Evolutionary conservation across 1,140 invertebrate species (phyloP).

Genomic region (Panagrolaimus sp.): DNA sequence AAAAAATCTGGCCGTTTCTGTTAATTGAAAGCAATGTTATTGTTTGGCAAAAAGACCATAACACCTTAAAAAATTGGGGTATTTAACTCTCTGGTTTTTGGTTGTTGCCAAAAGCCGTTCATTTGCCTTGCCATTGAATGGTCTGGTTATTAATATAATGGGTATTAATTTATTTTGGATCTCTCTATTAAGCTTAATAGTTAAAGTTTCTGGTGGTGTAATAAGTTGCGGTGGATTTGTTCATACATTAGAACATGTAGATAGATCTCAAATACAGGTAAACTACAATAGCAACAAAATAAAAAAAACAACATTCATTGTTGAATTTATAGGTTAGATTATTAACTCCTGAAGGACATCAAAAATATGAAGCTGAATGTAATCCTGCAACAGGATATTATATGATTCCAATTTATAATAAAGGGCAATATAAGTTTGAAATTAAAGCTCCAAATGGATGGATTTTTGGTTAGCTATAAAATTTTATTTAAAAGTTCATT

Average conservation of each 20-base stretch:
- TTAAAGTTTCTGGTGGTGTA: not conserved
- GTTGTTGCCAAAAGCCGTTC: too few relatives aligned
- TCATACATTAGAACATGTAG: not conserved
- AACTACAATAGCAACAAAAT: too few relatives aligned
- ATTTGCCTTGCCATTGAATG: too few relatives aligned
- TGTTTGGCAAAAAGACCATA: too few relatives aligned
- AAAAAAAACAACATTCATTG: too few relatives aligned
- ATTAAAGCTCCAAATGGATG: constrained; percentile 81
- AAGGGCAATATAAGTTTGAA: constrained; percentile 75
- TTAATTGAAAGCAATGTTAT: too few relatives aligned
- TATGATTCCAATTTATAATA: constrained; percentile 86
- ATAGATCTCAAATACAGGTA: constrained; percentile 6
- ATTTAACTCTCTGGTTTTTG: too few relatives aligned
- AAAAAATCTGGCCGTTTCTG: too few relatives aligned
- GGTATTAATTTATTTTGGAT: too few relatives aligned
- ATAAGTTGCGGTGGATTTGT: constrained; percentile 7
- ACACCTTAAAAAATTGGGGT: too few relatives aligned
- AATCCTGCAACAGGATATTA: constrained; percentile 94
- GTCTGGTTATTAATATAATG: too few relatives aligned
- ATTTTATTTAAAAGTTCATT: not conserved
- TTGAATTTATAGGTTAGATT: constrained; percentile 62
- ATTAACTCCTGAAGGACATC: constrained; percentile 80
- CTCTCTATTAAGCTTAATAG: too few relatives aligned
- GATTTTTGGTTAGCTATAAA: constrained; percentile 68
- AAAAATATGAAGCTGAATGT: constrained; percentile 89